phyloP scores from a whole-genome alignment of 2,888 invertebrate genomes.

The Galeopsomyia nigrocyanea region DNA sequence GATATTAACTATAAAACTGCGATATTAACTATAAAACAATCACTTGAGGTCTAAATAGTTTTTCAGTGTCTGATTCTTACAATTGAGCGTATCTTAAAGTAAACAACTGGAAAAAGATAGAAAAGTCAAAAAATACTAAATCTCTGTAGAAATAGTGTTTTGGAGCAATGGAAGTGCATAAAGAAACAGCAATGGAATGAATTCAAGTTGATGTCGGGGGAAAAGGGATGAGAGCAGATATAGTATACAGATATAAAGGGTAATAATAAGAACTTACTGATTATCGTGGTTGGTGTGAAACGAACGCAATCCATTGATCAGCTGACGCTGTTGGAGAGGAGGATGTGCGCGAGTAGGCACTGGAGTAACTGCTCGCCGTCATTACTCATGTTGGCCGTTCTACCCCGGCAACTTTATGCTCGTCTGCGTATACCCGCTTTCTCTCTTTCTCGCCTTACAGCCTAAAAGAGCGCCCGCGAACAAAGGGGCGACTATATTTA shows the following conservation, averaged over 20 bases:
- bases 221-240: no score
- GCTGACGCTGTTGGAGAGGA: slow-evolving; percentile 37
- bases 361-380: slow-evolving; percentile 27
- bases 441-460: slow-evolving; percentile 8
- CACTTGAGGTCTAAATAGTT: no score
- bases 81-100: background rate
- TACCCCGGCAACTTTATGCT: background rate
- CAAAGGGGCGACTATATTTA: background rate
- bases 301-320: slow-evolving; percentile 40
- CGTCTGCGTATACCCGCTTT: background rate
- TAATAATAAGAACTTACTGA: slow-evolving; percentile 20
- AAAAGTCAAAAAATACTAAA: background rate
- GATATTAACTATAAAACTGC: no score
- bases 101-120: background rate
- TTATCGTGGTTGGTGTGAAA: slow-evolving; percentile 15
- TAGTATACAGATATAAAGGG: no score
- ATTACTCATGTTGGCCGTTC: slow-evolving; percentile 36
- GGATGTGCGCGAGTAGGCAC: slow-evolving; percentile 3
- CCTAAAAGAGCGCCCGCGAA: slow-evolving; percentile 9
- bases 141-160: background rate
- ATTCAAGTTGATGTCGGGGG: background rate
- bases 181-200: background rate
- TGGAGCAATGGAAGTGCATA: background rate
- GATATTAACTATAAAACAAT: no score
- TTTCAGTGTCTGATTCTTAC: no score